Evolutionary conservation across 2,797 vertebrate genomes (phyloP).

Genomic region (Microcaecilia unicolor): DNA sequence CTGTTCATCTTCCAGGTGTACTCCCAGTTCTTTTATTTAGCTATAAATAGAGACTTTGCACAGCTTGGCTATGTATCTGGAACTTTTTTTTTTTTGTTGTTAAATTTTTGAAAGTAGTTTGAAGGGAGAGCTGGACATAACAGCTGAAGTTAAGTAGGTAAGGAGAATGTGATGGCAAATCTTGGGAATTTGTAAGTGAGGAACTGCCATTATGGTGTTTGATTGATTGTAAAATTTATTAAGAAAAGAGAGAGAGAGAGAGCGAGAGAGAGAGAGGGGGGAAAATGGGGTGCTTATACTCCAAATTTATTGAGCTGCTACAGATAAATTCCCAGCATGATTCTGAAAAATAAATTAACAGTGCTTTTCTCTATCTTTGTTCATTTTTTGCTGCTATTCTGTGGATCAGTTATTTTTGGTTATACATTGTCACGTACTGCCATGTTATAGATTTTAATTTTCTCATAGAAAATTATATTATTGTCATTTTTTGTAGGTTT

Average conservation of each 20-base stretch:
- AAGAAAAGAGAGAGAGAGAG: constrained; percentile 31
- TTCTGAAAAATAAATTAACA: constrained; percentile 64
- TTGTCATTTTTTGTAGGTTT: constrained; percentile 70
- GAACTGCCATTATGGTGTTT: constrained; percentile 67
- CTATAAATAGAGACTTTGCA: constrained; percentile 79
- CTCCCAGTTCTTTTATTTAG: constrained; percentile 27
- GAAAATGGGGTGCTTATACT: constrained; percentile 63
- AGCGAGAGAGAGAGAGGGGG: no score
- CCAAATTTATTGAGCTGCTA: constrained; percentile 84
- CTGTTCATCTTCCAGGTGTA: constrained; percentile 43
- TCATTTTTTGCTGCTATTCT: constrained; percentile 94
- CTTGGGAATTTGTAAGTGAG: constrained; percentile 61
- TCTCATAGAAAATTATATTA: constrained; percentile 92
- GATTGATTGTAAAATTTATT: constrained; percentile 72
- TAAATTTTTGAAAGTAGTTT: constrained; percentile 52
- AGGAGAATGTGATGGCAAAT: constrained; percentile 62
- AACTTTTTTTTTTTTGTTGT: constrained; percentile 50
- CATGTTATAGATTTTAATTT: constrained; percentile 84
- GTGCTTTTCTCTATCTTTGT: constrained; percentile 75
- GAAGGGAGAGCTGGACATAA: constrained; percentile 53
- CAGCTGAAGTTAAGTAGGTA: constrained; percentile 52
- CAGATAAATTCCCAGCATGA: constrained; percentile 78
- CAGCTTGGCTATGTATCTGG: constrained; percentile 68
- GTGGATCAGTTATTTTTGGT: constrained; percentile 64
- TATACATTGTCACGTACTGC: constrained; percentile 89